A percentile compares a stretch with the other conserved stretches of the same genome.
These are phyloP conservation scores for human (Homo sapiens) DNA, from an alignment of 2,113 vertebrate species.

Conservation along the genomic window GRCh38 chr21:16170501-16171000, in stretches of 20 bases:
- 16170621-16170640: background rate
- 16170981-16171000: background rate
- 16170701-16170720: background rate
- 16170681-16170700: background rate
- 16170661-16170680: constrained; percentile 11
- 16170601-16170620: background rate
- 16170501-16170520: background rate
- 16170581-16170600: background rate
- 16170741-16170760: background rate
- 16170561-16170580: background rate
- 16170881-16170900: background rate
- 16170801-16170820: background rate
- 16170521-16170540: background rate
- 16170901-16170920: background rate
- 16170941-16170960: background rate
- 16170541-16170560: background rate
- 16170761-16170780: constrained; percentile 32
- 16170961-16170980: background rate
- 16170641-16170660: background rate
- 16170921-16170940: background rate
- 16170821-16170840: constrained; percentile 53
- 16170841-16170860: background rate
- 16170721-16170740: background rate
- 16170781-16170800: constrained; percentile 3
- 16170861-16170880: constrained; percentile 3